Evolutionary conservation across 2,888 invertebrate species (phyloP).

Genomic region (Gerris lacustris): DNA sequence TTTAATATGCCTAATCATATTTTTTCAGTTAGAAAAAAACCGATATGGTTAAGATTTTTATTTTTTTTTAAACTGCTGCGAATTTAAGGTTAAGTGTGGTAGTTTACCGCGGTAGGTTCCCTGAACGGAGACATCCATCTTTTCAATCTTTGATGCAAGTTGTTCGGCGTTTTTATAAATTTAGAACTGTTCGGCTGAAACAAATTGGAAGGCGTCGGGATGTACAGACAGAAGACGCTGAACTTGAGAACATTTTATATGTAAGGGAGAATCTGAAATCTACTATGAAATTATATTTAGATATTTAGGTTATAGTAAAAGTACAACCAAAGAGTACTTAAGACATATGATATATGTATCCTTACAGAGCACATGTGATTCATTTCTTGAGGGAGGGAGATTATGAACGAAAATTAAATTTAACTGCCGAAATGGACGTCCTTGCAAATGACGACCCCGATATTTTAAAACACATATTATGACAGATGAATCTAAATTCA

Average conservation of each 20-base stretch:
- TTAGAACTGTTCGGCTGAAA: too few species aligned
- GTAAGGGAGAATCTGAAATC: neutral
- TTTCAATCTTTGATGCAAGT: neutral
- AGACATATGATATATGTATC: neutral
- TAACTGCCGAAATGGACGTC: neutral
- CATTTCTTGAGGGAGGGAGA: neutral
- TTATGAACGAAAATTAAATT: neutral
- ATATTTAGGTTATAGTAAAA: neutral
- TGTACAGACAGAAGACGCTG: neutral
- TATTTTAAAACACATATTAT: neutral
- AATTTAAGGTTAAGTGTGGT: neutral
- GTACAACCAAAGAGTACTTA: neutral
- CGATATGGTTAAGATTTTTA: neutral
- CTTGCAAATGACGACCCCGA: neutral
- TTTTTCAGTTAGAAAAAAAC: neutral
- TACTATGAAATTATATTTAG: neutral
- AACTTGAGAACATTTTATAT: neutral
- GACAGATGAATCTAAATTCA: slow-evolving; percentile 7
- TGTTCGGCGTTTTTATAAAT: neutral
- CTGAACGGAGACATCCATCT: neutral
- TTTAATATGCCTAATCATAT: too few species aligned
- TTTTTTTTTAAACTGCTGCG: neutral
- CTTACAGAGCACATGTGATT: neutral
- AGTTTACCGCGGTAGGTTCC: neutral
- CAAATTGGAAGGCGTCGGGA: neutral